Base-by-base conservation (phyloP, 2,113 vertebrate genomes). In the Perca schrenkii region DNA sequence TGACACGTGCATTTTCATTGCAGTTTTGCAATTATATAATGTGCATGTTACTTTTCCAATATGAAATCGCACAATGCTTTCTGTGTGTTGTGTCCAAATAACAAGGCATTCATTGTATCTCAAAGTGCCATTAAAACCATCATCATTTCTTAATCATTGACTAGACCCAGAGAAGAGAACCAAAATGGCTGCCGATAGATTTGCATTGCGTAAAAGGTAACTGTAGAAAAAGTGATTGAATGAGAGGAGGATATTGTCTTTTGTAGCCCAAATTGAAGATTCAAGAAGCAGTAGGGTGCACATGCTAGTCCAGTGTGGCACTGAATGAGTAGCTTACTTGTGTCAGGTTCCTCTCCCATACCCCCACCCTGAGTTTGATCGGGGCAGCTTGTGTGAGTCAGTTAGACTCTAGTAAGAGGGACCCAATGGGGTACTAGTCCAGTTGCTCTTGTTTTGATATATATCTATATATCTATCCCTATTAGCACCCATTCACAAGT, bases 91-190 rank as follows among this genome's bases (percentile, higher is more conserved):
- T 49, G 60, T 53, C 61, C 43, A 50, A 54, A 66, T 54, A 68
- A 43, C 15, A 74, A 16, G 31, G 28, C 16, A 19, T 22, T 53
- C 49, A 50, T 36, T 53, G 53, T 74, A 21, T 77, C 52, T 8
- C 76, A 46, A 63, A 82, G 86, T 87, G 79, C 89, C 79, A 87
- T 80, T 40, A 28, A 85, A 63, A 43, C 13, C 50, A 46, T 28
- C 1, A 57, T 78, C 14, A 53, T 62, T 34, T 34, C 71, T 49
- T 69, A 22, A 68, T 28, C 28, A 28, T 71, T 28, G 46, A 77
- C 8, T 58, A 10, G 70, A 56, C 16, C 28, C 50, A 53, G 52
- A 64, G 36, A 19, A 19, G 15, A 31, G 25, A 34, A 28, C 34
- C 13, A 0, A 71, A 65, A 34, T 50, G 50, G n/a, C 52, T 62